Conservation (phyloP, 2,888 invertebrate genomes). For the Gortyna flavago region DNA sequence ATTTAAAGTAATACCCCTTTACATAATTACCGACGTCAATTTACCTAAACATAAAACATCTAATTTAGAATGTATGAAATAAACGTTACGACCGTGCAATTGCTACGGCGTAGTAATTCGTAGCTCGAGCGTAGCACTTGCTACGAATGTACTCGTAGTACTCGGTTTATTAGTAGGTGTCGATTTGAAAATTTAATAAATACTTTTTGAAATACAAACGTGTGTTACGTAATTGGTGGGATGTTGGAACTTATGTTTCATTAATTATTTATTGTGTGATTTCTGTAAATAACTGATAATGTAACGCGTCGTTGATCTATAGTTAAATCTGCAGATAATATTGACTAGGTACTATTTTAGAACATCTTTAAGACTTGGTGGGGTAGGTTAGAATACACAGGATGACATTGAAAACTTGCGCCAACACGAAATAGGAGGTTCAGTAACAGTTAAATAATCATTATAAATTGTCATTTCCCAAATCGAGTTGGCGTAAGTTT, state of each 20-base stretch:
- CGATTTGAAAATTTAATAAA: slow-evolving; percentile 48
- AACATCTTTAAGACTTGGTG: neutral
- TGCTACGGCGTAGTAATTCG: slow-evolving; percentile 58
- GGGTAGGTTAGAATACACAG: neutral
- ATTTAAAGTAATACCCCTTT: slow-evolving; percentile 25
- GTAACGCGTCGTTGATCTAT: neutral
- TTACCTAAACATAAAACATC: slow-evolving; percentile 30
- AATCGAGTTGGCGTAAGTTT: too few relatives aligned
- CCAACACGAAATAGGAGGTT: too few relatives aligned
- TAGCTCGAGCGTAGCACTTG: slow-evolving; percentile 52
- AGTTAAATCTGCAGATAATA: neutral
- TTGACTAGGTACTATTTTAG: neutral
- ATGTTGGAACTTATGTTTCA: neutral
- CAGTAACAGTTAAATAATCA: too few relatives aligned
- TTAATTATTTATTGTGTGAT: neutral
- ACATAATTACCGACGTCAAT: slow-evolving; percentile 27
- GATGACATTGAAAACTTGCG: too few relatives aligned
- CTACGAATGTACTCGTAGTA: slow-evolving; percentile 47
- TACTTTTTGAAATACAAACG: slow-evolving; percentile 29
- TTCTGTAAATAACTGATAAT: neutral
- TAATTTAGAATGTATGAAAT: slow-evolving; percentile 35
- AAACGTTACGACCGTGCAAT: slow-evolving; percentile 27
- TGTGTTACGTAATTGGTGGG: slow-evolving; percentile 12
- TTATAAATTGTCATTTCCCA: too few relatives aligned
- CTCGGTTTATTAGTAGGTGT: slow-evolving; percentile 42